Evolutionary conservation across 2,113 vertebrate species (phyloP), one percentile per base, ranked within the genome.

Genomic region (Silurus meridionalis): DNA sequence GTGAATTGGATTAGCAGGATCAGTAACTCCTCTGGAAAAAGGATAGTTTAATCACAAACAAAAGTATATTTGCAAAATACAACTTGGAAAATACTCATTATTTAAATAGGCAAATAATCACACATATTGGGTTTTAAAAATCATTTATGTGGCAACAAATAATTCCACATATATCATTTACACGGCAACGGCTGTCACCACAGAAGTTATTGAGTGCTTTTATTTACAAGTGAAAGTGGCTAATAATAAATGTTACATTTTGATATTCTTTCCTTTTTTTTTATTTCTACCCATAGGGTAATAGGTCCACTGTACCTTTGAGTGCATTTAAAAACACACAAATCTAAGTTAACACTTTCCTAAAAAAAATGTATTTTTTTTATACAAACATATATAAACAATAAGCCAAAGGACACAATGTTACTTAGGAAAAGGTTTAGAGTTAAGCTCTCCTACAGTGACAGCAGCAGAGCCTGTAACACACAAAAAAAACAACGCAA

Each of bases 241-340:
- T 96, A 96, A 95, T 95, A 96, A 94, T 94, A 93, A 93, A 94
- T 97, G 95, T 96, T 96, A 95, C 96, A 97, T 95, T 95, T 96
- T 96, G 94, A 97, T 96, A 97, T 96, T 96, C 93, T 95, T 95
- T 84, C 60, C 61, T 81, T 94, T 37, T 97, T 55, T 55, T 80
- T 96, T 94, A 97, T 97, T 97, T 96, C 98, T 99, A 99, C 98
- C 98, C 98, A 99, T 97, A 98, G 98, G 98, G 98, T 98, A 99
- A 98, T 97, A 98, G 95, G 97, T 97, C 98, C 97, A 97, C 95
- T 95, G 96, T 96, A 96, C 95, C 95, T 96, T 95, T 94, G 96
- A 97, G 96, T 98, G 97, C 92, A 94, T 97, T 95, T 96, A 96
- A 97, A 96, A 97, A 97, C 96, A 98, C 96, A 98, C 96, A 97